Conservation (phyloP, 2,797 vertebrate genomes). For the Bufotes viridis region DNA sequence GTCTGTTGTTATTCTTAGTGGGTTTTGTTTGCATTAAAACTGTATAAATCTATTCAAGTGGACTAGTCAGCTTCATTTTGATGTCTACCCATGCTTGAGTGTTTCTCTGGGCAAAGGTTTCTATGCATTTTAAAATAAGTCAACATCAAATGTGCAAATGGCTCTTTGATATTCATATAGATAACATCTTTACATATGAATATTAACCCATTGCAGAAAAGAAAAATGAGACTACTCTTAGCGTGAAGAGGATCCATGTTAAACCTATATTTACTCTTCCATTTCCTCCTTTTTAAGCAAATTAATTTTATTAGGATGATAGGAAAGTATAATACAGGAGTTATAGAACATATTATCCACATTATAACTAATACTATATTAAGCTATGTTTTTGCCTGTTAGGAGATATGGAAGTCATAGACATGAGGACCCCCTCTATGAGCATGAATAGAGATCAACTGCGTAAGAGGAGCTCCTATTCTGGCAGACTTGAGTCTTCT, state of each 20-base stretch:
- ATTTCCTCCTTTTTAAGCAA: neutral
- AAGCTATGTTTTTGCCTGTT: neutral
- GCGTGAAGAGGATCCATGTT: neutral
- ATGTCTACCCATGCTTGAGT: slow-evolving; percentile 34
- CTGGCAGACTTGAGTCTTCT: too few relatives aligned
- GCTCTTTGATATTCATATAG: slow-evolving; percentile 47
- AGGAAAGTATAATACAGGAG: neutral
- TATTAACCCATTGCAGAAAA: slow-evolving; percentile 6
- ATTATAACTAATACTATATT: neutral
- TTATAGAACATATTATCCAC: neutral
- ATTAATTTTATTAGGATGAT: neutral
- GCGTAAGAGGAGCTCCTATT: too few relatives aligned
- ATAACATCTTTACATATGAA: slow-evolving; percentile 25
- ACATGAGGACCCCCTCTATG: too few relatives aligned
- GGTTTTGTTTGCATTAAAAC: slow-evolving; percentile 24
- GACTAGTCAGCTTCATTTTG: slow-evolving; percentile 23
- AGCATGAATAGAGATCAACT: too few relatives aligned
- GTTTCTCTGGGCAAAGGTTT: slow-evolving; percentile 38
- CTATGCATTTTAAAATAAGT: slow-evolving; percentile 54
- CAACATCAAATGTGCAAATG: slow-evolving; percentile 43
- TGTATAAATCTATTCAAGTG: neutral
- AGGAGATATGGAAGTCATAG: too few relatives aligned
- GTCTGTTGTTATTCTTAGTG: neutral
- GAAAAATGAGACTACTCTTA: neutral
- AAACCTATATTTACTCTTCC: too few relatives aligned